Percentiles rank a stretch among this genome's conserved stretches.
Evolutionary conservation across 2,888 invertebrate species (phyloP).

Genomic region (Cheilosia pagana): DNA sequence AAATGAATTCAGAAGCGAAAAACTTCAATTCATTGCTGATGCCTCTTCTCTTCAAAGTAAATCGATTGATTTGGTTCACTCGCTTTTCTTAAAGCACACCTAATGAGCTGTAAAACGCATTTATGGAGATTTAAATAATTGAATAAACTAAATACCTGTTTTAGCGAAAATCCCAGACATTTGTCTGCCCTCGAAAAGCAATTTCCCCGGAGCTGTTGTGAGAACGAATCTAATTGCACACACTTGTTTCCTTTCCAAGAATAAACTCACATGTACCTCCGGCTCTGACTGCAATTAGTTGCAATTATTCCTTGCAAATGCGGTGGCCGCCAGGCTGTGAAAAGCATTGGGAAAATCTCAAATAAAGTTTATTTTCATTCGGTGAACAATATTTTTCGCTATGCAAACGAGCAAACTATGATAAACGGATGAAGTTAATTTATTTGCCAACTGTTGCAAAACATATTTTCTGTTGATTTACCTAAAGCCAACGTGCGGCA

Average conservation of each 20-base stretch:
- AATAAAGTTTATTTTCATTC: constrained; percentile 46
- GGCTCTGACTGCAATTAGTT: constrained; percentile 30
- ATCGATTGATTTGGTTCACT: too few relatives aligned
- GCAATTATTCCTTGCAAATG: constrained; percentile 26
- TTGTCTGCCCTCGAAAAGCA: too few relatives aligned
- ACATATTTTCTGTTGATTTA: constrained; percentile 55
- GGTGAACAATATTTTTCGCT: constrained; percentile 21
- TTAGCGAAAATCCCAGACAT: too few relatives aligned
- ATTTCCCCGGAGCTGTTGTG: background rate
- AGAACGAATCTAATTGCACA: constrained; percentile 27
- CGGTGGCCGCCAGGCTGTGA: constrained; percentile 16
- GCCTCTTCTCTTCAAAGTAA: too few relatives aligned
- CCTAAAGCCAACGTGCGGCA: constrained; percentile 25
- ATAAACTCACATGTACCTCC: constrained; percentile 38
- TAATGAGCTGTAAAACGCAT: too few relatives aligned
- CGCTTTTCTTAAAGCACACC: too few relatives aligned
- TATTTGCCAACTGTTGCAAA: constrained; percentile 49
- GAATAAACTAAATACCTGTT: too few relatives aligned
- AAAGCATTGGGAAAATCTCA: background rate
- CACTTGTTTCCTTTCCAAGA: constrained; percentile 41
- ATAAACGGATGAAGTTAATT: constrained; percentile 37
- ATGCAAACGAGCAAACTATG: constrained; percentile 18
- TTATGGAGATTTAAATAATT: too few relatives aligned
- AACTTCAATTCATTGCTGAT: too few relatives aligned
- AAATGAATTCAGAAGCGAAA: too few relatives aligned